Evolutionary conservation across 2,113 vertebrate genomes (phyloP).

Genomic region (Stegostoma tigrinum): DNA sequence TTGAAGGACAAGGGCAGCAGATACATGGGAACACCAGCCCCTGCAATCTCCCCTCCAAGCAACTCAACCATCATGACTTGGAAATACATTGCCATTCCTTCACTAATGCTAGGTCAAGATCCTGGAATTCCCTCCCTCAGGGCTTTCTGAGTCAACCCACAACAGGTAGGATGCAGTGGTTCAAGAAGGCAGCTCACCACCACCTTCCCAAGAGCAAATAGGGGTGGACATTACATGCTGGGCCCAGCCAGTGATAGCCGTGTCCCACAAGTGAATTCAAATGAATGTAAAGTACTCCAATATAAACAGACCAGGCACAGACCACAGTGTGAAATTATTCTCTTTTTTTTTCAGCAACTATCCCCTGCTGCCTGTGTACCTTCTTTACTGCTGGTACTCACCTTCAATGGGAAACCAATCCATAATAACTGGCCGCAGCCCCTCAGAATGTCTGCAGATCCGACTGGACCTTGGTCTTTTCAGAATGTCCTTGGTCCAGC

Average conservation of each 20-base stretch:
- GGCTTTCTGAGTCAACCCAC: no score
- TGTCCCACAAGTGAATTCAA: no score
- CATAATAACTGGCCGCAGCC: background rate
- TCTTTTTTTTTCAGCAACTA: background rate
- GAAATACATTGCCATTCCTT: background rate
- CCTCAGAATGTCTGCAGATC: background rate
- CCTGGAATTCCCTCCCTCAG: background rate
- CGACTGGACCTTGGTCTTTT: no score
- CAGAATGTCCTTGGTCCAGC: background rate
- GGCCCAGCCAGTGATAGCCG: no score
- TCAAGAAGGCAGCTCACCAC: no score
- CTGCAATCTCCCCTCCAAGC: no score
- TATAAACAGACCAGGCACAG: no score
- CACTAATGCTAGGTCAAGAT: background rate
- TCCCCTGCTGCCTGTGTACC: background rate
- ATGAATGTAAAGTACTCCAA: no score
- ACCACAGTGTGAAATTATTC: background rate
- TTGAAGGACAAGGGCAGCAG: background rate
- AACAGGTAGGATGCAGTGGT: no score
- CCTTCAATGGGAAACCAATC: background rate
- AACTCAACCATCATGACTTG: background rate
- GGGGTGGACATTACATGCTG: no score
- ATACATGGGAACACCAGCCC: background rate
- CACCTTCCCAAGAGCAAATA: no score
- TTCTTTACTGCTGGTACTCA: background rate